Evolutionary conservation across 2,113 vertebrate species (phyloP).

Genomic region (Anoura caudifer): DNA sequence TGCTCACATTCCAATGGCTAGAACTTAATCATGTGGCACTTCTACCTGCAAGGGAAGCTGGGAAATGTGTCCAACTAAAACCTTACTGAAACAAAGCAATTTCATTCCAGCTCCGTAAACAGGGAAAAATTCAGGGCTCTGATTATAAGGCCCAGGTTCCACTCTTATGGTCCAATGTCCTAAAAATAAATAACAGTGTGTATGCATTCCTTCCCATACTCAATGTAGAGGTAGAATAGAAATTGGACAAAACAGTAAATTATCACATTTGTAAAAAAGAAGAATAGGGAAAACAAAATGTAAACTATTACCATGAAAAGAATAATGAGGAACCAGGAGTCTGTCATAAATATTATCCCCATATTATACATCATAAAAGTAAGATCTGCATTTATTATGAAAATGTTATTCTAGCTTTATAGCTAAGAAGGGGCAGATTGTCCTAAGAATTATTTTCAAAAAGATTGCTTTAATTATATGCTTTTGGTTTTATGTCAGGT

Average conservation of each 20-base stretch:
- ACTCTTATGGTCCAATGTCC: not conserved
- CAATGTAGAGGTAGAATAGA: not conserved
- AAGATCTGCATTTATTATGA: not conserved
- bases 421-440: not conserved
- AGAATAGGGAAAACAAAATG: not conserved
- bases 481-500: not conserved
- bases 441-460: not conserved
- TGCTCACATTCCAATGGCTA: not conserved
- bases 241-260: not conserved
- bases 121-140: not conserved
- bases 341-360: not conserved
- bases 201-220: not conserved
- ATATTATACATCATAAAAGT: not conserved
- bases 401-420: not conserved
- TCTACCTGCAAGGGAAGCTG: not conserved
- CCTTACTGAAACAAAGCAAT: not conserved
- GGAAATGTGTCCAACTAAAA: not conserved
- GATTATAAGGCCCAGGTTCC: not conserved
- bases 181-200: not conserved
- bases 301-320: not conserved
- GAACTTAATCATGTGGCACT: not conserved
- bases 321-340: not conserved
- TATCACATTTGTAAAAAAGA: not conserved
- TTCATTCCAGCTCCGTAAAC: not conserved
- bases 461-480: not conserved